Conservation (phyloP, 2,888 invertebrate species). For the Oxycera nigricornis region DNA sequence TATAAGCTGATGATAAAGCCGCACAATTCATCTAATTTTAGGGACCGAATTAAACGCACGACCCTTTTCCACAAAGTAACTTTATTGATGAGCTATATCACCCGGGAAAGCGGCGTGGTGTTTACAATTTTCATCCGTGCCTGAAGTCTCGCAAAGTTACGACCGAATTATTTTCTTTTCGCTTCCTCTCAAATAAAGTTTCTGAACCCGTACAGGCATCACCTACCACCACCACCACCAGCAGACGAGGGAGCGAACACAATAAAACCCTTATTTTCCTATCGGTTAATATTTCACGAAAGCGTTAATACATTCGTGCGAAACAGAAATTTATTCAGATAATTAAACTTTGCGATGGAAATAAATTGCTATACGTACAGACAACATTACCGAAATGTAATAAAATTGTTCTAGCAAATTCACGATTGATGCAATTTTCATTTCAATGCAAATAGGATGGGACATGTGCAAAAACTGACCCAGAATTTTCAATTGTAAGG, state of each 20-base stretch:
- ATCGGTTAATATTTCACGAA: conserved; percentile 36
- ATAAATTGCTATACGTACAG: conserved; percentile 31
- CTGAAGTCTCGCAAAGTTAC: background rate
- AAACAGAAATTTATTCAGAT: conserved; percentile 32
- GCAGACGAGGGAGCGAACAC: background rate
- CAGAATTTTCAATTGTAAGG: background rate
- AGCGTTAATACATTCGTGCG: conserved; percentile 26
- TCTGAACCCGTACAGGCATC: background rate
- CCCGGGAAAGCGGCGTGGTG: background rate
- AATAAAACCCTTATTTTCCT: conserved; percentile 20
- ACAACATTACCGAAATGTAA: conserved; percentile 21
- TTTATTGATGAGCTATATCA: conserved; percentile 19
- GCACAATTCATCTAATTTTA: background rate
- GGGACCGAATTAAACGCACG: background rate
- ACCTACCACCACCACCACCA: background rate
- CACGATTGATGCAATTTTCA: background rate
- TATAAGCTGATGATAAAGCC: background rate
- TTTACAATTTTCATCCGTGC: background rate
- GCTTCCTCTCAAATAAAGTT: background rate
- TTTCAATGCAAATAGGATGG: background rate
- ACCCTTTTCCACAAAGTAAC: background rate
- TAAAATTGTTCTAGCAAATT: background rate
- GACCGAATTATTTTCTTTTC: conserved; percentile 12
- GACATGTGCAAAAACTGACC: background rate
- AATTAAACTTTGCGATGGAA: conserved; percentile 32